Evolutionary conservation across 2,797 vertebrate species (phyloP), one percentile per base, ranked within the genome.

Genomic region (Malacoraja senta): DNA sequence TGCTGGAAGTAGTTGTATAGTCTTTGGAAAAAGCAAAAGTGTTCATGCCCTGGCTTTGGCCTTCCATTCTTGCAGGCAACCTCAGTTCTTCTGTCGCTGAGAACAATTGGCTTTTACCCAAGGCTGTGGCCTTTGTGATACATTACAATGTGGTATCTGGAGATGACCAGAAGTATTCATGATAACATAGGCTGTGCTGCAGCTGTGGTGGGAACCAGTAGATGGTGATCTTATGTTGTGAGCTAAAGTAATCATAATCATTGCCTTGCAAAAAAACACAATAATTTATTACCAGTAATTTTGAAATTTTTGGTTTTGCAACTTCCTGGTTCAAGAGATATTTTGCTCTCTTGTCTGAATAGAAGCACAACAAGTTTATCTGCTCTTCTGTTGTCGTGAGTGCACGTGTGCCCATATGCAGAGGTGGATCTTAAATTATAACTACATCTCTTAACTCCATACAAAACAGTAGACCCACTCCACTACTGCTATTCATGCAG

Each of bases 231-330:
- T 93, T 93, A 92, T 93, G 93, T 93, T 80, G 78, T 29, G 65
- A 72, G 68, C 76, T 32, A n/a, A 61, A 77, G 32, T 90, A 63
- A 78, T 24, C 78, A 80, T 65, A 44, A 29, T 94, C 93, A 93
- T 93, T 94, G 93, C 10, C 93, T 79, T 65, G 91, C 93, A 93
- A 91, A 77, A 94, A 94, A 94, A 94, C 94, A 93, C 9, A 90
- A 32, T 13, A 32, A 91, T 38, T 26, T 76, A 6, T 24, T 76
- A 53, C 19, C 32, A 44, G 35, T 53, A 72, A 72, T 7, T 32
- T 35, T 72, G 35, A 72, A 72, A 72, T 44, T 53, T 71, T 76
- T 35, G 94, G 93, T 86, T 74, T 88, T 94, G 77, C 93, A 93
- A 93, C 65, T 53, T 53, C n/a, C 32, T 71, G 26, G 32, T 74